Evolutionary conservation across 2,888 invertebrate genomes (phyloP).

Genomic region (Diploptera punctata): DNA sequence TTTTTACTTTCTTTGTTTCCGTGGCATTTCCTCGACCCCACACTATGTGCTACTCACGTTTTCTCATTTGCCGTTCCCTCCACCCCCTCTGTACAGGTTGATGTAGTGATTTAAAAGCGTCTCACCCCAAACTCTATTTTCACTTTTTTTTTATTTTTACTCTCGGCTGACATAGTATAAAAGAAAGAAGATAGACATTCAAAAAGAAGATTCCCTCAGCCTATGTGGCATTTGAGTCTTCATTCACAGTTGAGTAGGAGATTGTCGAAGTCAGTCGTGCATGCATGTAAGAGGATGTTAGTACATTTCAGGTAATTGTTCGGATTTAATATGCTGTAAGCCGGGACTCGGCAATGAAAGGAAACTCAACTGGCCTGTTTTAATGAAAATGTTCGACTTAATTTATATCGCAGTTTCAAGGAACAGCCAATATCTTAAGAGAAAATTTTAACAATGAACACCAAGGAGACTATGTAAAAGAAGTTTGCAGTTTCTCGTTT

Average conservation of each 20-base stretch:
- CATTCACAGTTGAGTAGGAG: background rate
- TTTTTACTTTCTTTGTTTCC: slow-evolving; percentile 13
- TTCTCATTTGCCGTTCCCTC: slow-evolving; percentile 5
- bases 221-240: slow-evolving; percentile 6
- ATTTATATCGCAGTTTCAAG: no score
- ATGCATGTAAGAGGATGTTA: background rate
- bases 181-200: background rate
- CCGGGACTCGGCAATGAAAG: background rate
- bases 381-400: no score
- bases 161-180: slow-evolving; percentile 9
- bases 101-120: slow-evolving; percentile 24
- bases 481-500: no score
- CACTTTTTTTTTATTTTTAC: background rate
- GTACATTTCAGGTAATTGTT: slow-evolving; percentile 17
- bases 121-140: slow-evolving; percentile 12
- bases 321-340: slow-evolving; percentile 6
- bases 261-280: background rate
- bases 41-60: background rate
- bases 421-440: no score
- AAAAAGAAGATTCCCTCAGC: background rate
- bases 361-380: no score
- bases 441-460: no score
- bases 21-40: slow-evolving; percentile 4
- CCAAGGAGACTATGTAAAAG: no score
- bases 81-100: background rate